Percentiles rank a stretch among this genome's conserved stretches.
phyloP scores from a whole-genome alignment of 2,797 vertebrate genomes.

The Lutjanus argentimaculatus region DNA sequence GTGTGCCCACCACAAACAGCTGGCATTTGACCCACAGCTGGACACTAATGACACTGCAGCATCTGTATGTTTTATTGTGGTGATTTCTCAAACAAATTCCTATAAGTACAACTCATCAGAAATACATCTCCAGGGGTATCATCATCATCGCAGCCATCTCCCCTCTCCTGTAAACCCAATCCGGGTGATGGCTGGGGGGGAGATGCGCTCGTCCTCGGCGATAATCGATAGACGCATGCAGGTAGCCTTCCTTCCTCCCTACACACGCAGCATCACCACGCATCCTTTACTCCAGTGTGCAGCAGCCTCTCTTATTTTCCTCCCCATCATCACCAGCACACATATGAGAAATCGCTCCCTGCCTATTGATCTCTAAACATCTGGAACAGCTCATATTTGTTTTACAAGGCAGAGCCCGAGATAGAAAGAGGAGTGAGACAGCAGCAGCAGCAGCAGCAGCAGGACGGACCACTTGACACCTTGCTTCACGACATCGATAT shows the following conservation, averaged over 20 bases:
- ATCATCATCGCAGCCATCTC: conserved; percentile 41
- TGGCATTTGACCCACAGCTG: conserved; percentile 34
- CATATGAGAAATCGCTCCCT: conserved; percentile 58
- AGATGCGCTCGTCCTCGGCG: conserved; percentile 76
- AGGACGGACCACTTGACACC: conserved; percentile 82
- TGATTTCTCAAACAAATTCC: neutral
- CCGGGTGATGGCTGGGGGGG: conserved; percentile 55
- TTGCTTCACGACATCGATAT: conserved; percentile 81
- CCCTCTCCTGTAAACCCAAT: conserved; percentile 46
- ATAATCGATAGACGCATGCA: conserved; percentile 85
- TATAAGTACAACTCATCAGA: conserved; percentile 35
- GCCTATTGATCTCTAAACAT: conserved; percentile 80
- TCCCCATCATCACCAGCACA: conserved; percentile 59
- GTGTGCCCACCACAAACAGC: conserved; percentile 13
- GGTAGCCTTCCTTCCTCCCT: conserved; percentile 82
- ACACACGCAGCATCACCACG: conserved; percentile 80
- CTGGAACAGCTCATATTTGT: conserved; percentile 80
- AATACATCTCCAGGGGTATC: conserved; percentile 36
- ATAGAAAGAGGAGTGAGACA: conserved; percentile 55
- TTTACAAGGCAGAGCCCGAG: conserved; percentile 66
- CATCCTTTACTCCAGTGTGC: conserved; percentile 78
- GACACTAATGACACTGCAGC: conserved; percentile 4
- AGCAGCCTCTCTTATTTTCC: conserved; percentile 63
- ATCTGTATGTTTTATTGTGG: neutral
- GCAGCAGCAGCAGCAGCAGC: conserved; percentile 49